Conservation (phyloP, 2,888 invertebrate genomes). For the Scrobipalpa costella region DNA sequence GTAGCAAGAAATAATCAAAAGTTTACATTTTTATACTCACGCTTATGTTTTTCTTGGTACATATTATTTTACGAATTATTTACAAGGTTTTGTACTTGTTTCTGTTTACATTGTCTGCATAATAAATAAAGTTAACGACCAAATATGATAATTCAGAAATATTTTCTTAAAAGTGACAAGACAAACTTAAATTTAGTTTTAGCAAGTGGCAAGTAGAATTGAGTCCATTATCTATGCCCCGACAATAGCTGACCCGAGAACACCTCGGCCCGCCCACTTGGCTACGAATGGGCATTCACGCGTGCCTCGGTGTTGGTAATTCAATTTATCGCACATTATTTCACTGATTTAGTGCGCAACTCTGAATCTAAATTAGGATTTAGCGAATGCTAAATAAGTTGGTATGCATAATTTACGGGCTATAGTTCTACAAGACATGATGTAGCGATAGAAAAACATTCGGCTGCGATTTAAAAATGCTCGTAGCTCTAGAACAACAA, state of each 20-base stretch:
- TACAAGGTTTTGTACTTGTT: no score
- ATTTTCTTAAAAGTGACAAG: no score
- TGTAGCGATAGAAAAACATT: neutral
- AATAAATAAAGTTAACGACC: no score
- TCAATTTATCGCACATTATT: slow-evolving; percentile 14
- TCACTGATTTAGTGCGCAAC: slow-evolving; percentile 7
- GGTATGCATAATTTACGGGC: neutral
- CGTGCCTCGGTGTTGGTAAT: neutral
- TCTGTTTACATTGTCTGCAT: no score
- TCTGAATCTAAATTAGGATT: neutral
- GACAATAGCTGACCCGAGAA: slow-evolving; percentile 3
- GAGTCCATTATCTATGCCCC: neutral
- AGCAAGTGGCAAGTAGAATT: neutral
- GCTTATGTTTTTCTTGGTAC: no score
- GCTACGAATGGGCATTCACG: neutral
- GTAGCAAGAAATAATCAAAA: no score
- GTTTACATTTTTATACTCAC: no score
- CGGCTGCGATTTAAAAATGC: neutral
- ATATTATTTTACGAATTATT: no score
- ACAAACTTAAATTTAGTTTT: neutral
- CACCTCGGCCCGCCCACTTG: neutral
- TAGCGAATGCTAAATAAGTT: neutral
- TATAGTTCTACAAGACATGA: neutral
- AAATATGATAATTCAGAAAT: no score
- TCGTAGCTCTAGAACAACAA: no score